Evolutionary conservation across 2,888 invertebrate genomes (phyloP).

Genomic region (Morpho helenor): DNA sequence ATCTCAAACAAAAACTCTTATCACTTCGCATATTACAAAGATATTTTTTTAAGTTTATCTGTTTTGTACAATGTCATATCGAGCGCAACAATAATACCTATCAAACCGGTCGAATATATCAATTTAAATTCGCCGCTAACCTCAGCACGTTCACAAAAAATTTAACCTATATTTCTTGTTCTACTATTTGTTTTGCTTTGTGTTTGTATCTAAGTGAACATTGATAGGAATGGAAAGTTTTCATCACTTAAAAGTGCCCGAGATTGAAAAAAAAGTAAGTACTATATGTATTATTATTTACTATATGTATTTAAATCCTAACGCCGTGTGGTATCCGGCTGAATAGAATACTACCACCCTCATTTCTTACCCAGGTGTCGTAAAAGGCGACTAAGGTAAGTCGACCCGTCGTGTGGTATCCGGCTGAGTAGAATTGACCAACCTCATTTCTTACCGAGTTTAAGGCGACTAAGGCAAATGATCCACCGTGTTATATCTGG

Average conservation of each 20-base stretch:
- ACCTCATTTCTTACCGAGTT: no score
- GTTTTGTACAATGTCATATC: not conserved
- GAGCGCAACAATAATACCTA: not conserved
- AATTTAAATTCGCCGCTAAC: slow-evolving; percentile 45
- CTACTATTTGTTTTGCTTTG: slow-evolving; percentile 4
- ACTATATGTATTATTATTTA: not conserved
- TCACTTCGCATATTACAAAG: slow-evolving; percentile 1
- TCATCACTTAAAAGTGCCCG: slow-evolving; percentile 12
- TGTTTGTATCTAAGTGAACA: not conserved
- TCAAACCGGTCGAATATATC: slow-evolving; percentile 3
- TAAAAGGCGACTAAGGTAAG: no score
- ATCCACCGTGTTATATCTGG: no score
- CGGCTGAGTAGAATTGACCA: no score
- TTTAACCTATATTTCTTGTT: slow-evolving; percentile 9
- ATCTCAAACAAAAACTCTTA: slow-evolving; percentile 3
- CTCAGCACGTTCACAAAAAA: slow-evolving; percentile 34
- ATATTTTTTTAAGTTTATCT: no score
- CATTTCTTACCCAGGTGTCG: no score
- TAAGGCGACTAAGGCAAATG: no score
- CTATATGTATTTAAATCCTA: no score
- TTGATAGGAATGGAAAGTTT: slow-evolving; percentile 9
- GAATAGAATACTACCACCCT: no score
- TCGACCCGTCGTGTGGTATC: no score
- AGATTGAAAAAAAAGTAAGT: slow-evolving; percentile 10
- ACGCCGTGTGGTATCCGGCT: no score